Evolutionary conservation across 2,113 vertebrate species (phyloP), one percentile per base, ranked within the genome.

Genomic region (Phycodurus eques): DNA sequence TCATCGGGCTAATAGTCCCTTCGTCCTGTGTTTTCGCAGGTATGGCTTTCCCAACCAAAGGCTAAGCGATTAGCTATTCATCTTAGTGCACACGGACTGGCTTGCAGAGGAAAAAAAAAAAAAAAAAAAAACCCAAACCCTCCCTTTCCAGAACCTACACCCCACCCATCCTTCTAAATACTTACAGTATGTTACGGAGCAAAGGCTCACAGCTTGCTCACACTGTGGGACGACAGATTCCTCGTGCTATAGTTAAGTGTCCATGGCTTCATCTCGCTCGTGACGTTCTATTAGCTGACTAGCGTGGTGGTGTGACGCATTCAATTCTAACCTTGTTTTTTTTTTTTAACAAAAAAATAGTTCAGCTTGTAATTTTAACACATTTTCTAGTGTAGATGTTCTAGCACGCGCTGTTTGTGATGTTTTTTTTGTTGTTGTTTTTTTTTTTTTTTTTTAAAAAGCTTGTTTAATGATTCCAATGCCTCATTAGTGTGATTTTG

Each of bases 21-120:
- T 96, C 95, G 95, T 92, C 95, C 94, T 96, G 95, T 96, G 94
- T 94, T 94, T 89, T 95, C 94, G 94, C 93, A 99, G 98, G 97
- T 98, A 98, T 99, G 98, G 98, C 97, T 96, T 99, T 98, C 94
- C 96, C 96, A 94, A 98, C 98, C 95, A 99, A 99, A 96, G 98
- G 98, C 96, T 99, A 97, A 89, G 86, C 94, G 92, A 84, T 88
- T 56, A 89, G 83, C 82, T 83, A 77, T 74, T 78, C 84, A 69
- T 78, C 76, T 76, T 85, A 84, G 81, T 80, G 87, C 86, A 84
- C 85, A 87, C 14, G 90, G 90, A 91, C 90, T 91, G 90, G 86
- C 88, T 88, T 82, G 80, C 88, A 89, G 86, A 88, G 75, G 27
- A 27, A 27, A 39, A 39, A 39, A 39, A 1, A 39, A 39, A 39